Conservation (phyloP, 1,140 invertebrate species). For the Nymphalis io region DNA sequence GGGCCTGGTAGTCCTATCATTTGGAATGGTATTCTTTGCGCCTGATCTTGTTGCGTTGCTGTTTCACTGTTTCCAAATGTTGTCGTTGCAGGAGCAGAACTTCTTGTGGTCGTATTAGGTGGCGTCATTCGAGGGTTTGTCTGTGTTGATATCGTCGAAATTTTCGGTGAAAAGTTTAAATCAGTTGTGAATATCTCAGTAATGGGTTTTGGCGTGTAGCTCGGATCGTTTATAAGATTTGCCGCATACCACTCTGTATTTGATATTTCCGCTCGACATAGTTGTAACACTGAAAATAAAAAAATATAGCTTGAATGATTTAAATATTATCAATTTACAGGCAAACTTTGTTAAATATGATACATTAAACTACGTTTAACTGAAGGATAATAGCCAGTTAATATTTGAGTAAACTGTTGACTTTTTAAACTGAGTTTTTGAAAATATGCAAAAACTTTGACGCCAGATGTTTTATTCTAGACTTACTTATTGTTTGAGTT, state of each 20-base stretch:
- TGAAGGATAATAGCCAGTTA: too few relatives aligned
- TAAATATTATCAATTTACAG: too few relatives aligned
- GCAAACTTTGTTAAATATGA: too few relatives aligned
- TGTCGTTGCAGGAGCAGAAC: constrained; percentile 15
- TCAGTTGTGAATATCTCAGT: constrained; percentile 70
- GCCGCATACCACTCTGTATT: constrained; percentile 68
- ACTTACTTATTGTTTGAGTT: too few relatives aligned
- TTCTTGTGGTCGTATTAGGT: constrained; percentile 16
- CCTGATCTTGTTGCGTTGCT: constrained; percentile 9
- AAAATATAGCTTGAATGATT: neutral
- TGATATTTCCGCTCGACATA: constrained; percentile 68
- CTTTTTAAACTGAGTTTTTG: too few relatives aligned
- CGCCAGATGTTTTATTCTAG: too few relatives aligned
- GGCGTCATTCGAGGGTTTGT: constrained; percentile 31
- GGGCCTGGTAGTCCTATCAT: constrained; percentile 7
- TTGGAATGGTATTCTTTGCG: constrained; percentile 15
- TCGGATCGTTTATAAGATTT: constrained; percentile 66
- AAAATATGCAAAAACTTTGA: too few relatives aligned
- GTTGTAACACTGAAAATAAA: constrained; percentile 68
- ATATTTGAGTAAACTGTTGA: too few relatives aligned
- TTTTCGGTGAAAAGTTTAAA: constrained; percentile 50
- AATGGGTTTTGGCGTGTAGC: constrained; percentile 67
- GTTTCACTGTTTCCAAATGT: constrained; percentile 1
- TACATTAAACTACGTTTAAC: too few relatives aligned
- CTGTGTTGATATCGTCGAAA: constrained; percentile 52